Percentiles rank a stretch among this genome's conserved stretches.
Evolutionary conservation across 2,113 vertebrate genomes (phyloP).

Genomic region (Microcebus lehilahytsara): DNA sequence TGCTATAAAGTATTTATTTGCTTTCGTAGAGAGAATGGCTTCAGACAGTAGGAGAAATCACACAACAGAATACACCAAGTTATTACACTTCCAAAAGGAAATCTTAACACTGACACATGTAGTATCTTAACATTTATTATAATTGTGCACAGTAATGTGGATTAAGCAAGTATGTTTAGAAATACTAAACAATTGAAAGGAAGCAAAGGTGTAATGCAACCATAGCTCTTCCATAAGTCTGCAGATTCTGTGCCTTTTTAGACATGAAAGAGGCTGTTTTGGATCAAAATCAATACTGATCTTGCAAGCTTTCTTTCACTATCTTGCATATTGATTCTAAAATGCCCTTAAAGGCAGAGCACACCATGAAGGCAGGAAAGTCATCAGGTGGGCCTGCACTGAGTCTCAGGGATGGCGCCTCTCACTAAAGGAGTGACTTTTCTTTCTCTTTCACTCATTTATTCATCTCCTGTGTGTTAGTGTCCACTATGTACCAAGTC

Average conservation of each 20-base stretch:
- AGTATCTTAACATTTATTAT: constrained; percentile 70
- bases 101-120: not conserved
- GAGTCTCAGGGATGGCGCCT: not conserved
- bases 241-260: not conserved
- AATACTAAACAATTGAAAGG: constrained; percentile 45
- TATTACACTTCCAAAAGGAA: constrained; percentile 21
- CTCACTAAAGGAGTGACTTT: not conserved
- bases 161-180: constrained; percentile 59
- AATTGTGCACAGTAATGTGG: constrained; percentile 6
- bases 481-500: not conserved
- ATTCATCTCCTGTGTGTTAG: not conserved
- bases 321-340: not conserved
- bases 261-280: not conserved
- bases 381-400: not conserved
- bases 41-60: not conserved
- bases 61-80: not conserved
- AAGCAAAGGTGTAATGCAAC: constrained; percentile 32
- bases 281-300: not conserved
- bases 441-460: not conserved
- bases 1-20: not conserved
- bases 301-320: not conserved
- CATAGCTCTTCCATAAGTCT: not conserved
- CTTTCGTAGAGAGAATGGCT: not conserved
- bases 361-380: not conserved
- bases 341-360: not conserved